Conservation (phyloP, 2,797 vertebrate genomes). For the Myotis daubentonii region DNA sequence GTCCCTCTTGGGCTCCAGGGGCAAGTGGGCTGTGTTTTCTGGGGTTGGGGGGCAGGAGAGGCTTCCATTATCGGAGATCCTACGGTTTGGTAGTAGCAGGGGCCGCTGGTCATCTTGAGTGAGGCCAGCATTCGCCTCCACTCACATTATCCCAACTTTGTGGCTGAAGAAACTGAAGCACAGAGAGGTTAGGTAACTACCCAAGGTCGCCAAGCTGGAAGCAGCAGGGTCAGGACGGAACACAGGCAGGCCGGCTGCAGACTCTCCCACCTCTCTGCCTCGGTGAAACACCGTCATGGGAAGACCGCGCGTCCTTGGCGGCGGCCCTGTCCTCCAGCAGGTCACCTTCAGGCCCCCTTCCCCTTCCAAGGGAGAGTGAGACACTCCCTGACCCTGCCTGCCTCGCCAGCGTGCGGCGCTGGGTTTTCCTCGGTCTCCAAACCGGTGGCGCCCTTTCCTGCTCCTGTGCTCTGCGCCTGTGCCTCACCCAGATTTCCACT, state of each 20-base stretch:
- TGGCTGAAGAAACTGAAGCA: neutral
- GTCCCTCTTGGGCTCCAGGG: neutral
- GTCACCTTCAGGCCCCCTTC: neutral
- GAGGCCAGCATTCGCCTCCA: neutral
- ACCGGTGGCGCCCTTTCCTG: rapidly evolving
- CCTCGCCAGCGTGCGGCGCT: neutral
- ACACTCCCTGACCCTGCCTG: neutral
- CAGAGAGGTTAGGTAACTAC: neutral
- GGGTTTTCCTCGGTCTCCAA: neutral
- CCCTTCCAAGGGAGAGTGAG: neutral
- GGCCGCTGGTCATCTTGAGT: neutral
- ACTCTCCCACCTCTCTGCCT: neutral
- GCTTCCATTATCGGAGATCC: rapidly evolving
- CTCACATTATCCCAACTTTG: neutral
- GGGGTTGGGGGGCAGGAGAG: neutral
- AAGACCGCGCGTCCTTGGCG: neutral
- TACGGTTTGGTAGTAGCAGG: neutral
- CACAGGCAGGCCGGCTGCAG: neutral
- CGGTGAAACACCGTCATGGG: neutral
- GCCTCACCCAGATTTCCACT: neutral
- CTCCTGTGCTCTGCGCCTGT: rapidly evolving
- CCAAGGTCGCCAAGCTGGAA: neutral
- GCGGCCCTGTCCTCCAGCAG: neutral
- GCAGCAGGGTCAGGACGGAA: neutral
- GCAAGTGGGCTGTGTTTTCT: neutral